A percentile compares a stretch with the other conserved stretches of the same genome.
These are phyloP conservation scores for Amblyjoppa proteus DNA, from an alignment of 2,888 invertebrate genomes.

Conservation along the genomic window DNA sequence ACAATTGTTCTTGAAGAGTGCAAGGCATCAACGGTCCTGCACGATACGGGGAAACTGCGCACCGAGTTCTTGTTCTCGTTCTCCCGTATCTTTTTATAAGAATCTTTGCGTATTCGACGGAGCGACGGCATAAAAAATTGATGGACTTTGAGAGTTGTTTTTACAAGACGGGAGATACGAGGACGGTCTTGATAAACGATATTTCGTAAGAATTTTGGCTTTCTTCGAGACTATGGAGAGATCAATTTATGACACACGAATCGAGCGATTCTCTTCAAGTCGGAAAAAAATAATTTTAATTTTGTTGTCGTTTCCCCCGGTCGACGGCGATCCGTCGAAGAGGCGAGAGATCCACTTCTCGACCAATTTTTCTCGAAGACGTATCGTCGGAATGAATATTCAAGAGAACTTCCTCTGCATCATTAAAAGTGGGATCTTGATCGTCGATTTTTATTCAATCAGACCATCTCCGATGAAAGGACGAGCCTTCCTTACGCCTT, in stretches of 20 bases:
- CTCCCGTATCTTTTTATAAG: conserved; percentile 20
- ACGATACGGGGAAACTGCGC: neutral
- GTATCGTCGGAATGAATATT: too few relatives aligned
- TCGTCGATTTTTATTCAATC: too few relatives aligned
- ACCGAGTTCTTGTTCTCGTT: conserved; percentile 3
- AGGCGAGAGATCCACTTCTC: too few relatives aligned
- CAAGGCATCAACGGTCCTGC: neutral
- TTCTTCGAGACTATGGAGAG: neutral
- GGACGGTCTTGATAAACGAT: neutral
- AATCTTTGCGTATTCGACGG: conserved; percentile 30
- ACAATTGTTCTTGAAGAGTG: too few relatives aligned
- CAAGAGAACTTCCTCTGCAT: too few relatives aligned
- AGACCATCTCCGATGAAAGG: neutral
- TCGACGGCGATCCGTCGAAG: too few relatives aligned
- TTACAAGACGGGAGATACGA: neutral
- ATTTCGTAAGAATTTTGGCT: neutral
- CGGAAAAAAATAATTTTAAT: neutral
- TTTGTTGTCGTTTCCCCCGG: neutral
- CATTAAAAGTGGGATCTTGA: too few relatives aligned
- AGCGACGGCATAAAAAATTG: conserved; percentile 23
- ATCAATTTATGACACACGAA: neutral
- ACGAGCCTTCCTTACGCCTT: neutral
- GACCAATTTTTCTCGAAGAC: too few relatives aligned
- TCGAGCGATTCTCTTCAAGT: neutral
- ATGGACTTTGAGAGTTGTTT: conserved; percentile 16